Percentiles rank a stretch among this genome's conserved stretches.
Conservation (phyloP, 1,140 invertebrate species). For the Aphaenogaster ashmeadi region DNA sequence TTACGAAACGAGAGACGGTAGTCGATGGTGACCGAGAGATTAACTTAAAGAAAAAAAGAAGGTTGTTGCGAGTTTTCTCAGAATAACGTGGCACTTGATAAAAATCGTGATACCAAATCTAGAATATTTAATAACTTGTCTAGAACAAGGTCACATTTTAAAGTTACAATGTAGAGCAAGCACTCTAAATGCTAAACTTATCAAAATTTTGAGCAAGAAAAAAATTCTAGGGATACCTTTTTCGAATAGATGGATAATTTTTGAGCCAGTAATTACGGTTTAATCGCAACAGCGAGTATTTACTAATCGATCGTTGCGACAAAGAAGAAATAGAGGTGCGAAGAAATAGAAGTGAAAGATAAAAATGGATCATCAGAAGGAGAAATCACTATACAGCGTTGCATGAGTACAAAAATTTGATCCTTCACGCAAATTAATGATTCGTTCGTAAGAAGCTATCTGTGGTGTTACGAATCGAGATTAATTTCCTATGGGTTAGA, state of each 20-base stretch:
- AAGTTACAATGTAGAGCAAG: neutral
- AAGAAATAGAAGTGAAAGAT: neutral
- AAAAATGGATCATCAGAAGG: neutral
- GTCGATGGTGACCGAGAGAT: neutral
- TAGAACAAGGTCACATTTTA: neutral
- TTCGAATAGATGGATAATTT: neutral
- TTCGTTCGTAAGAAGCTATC: neutral
- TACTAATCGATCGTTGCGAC: neutral
- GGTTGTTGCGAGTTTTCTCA: neutral
- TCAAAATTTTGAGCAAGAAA: neutral
- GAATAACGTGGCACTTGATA: neutral
- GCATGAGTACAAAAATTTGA: neutral
- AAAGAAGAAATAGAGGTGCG: neutral
- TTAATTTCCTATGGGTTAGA: constrained; percentile 1
- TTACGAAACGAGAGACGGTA: constrained; percentile 4
- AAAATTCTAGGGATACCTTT: neutral
- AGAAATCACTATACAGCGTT: neutral
- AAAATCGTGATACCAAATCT: neutral
- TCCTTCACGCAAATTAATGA: neutral
- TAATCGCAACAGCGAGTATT: neutral
- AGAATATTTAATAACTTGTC: neutral
- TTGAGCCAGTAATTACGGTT: neutral
- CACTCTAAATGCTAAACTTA: neutral
- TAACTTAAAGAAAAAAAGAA: neutral
- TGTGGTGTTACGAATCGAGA: neutral